Conservation (phyloP, 2,113 vertebrate species). For the Holacanthus passer region DNA sequence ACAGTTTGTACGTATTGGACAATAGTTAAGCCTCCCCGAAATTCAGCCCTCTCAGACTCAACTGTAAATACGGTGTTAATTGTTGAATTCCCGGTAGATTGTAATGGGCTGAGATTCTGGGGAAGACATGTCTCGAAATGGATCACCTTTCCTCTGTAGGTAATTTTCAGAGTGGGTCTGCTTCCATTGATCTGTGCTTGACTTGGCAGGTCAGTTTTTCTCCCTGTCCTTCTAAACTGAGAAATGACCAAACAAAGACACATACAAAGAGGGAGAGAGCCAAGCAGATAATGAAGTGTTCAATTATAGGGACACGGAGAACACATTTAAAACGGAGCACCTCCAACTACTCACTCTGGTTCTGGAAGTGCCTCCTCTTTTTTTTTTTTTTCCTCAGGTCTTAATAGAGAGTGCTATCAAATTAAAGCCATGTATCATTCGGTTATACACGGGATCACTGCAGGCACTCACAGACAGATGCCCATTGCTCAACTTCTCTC, state of each 20-base stretch:
- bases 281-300: constrained; percentile 80
- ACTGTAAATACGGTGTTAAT: constrained; percentile 11
- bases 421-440: constrained; percentile 81
- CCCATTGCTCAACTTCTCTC: constrained; percentile 49
- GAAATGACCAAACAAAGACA: constrained; percentile 64
- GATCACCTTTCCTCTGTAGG: constrained; percentile 44
- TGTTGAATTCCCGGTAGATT: constrained; percentile 21
- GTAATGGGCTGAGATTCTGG: constrained; percentile 2
- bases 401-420: constrained; percentile 69
- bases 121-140: constrained; percentile 34
- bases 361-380: constrained; percentile 47
- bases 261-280: constrained; percentile 48
- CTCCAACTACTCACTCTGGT: constrained; percentile 62
- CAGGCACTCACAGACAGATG: constrained; percentile 42
- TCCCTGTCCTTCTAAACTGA: constrained; percentile 54
- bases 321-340: constrained; percentile 62
- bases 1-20: not conserved
- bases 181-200: constrained; percentile 53
- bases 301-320: constrained; percentile 77
- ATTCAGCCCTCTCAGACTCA: not conserved
- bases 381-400: constrained; percentile 31
- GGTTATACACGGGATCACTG: constrained; percentile 55
- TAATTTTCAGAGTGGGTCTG: constrained; percentile 50
- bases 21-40: not conserved
- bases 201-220: constrained; percentile 60